These are phyloP conservation scores for Sinocyclocheilus grahami DNA, from an alignment of 2,113 vertebrate species.

Conservation along the genomic window DNA sequence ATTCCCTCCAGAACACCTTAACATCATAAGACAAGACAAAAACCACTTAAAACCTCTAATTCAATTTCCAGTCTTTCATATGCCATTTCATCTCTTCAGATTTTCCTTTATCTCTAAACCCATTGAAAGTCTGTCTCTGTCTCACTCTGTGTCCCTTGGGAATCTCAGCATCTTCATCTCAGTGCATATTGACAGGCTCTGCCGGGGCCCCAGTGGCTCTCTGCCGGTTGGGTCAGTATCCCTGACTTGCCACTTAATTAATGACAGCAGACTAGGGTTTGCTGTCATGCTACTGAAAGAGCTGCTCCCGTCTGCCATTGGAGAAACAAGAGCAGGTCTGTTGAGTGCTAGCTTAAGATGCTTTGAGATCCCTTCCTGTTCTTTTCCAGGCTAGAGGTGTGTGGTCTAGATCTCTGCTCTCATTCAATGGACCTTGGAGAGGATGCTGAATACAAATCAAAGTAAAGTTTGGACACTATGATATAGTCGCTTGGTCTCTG, in stretches of 20 bases:
- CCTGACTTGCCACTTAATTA: conserved; percentile 64
- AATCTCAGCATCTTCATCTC: conserved; percentile 47
- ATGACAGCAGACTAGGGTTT: conserved; percentile 67
- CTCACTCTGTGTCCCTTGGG: conserved; percentile 25
- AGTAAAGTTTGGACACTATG: conserved; percentile 36
- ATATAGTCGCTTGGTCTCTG: conserved; percentile 12
- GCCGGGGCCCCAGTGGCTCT: conserved; percentile 65
- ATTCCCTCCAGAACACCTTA: not conserved
- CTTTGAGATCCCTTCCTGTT: conserved; percentile 63
- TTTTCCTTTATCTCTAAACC: not conserved
- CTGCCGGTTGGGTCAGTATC: conserved; percentile 56
- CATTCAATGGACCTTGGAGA: conserved; percentile 29
- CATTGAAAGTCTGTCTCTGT: not conserved
- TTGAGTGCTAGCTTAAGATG: conserved; percentile 70
- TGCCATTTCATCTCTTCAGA: not conserved
- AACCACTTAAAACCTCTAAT: not conserved
- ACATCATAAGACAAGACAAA: not conserved
- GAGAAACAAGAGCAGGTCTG: conserved; percentile 65
- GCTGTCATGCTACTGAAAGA: conserved; percentile 58
- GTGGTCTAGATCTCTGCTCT: conserved; percentile 63
- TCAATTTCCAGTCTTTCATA: not conserved
- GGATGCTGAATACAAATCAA: conserved; percentile 46
- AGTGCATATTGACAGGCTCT: conserved; percentile 46
- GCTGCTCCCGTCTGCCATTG: conserved; percentile 55
- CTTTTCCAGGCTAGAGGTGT: conserved; percentile 49